Conservation (phyloP, 2,888 invertebrate species). For the Drosophila fungiperda region DNA sequence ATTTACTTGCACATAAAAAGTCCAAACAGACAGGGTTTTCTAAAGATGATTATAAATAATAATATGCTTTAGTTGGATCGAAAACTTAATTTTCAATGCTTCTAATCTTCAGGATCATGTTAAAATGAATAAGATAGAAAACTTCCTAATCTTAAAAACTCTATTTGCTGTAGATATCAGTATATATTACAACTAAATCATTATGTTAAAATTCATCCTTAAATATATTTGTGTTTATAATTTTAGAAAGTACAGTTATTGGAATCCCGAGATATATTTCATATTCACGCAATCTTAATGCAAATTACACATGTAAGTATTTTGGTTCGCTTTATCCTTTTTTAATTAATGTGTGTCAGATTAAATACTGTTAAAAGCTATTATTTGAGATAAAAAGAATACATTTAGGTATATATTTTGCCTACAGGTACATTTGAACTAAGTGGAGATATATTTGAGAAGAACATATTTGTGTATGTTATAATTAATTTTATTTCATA, state of each 20-base stretch:
- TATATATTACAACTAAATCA: neutral
- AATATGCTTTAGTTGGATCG: neutral
- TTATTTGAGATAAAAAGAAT: neutral
- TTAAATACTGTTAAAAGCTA: neutral
- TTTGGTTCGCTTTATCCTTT: neutral
- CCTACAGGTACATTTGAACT: neutral
- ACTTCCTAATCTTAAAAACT: neutral
- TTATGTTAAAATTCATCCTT: neutral
- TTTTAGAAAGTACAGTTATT: conserved; percentile 45
- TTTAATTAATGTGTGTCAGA: neutral
- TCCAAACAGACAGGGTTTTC: neutral
- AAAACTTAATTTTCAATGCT: no score
- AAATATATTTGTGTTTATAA: neutral
- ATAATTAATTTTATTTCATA: neutral
- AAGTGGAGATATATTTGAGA: neutral
- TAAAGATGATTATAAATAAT: neutral
- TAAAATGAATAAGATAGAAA: neutral
- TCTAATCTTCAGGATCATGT: neutral
- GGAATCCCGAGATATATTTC: conserved; percentile 51
- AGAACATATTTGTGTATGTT: neutral
- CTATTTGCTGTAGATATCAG: neutral
- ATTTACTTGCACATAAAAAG: neutral
- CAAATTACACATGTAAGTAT: conserved; percentile 72
- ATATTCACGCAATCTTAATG: conserved; percentile 49
- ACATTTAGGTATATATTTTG: neutral